Base-by-base conservation (phyloP, 92 coral and sea anemone genomes). In the Porites cylindrica region DNA sequence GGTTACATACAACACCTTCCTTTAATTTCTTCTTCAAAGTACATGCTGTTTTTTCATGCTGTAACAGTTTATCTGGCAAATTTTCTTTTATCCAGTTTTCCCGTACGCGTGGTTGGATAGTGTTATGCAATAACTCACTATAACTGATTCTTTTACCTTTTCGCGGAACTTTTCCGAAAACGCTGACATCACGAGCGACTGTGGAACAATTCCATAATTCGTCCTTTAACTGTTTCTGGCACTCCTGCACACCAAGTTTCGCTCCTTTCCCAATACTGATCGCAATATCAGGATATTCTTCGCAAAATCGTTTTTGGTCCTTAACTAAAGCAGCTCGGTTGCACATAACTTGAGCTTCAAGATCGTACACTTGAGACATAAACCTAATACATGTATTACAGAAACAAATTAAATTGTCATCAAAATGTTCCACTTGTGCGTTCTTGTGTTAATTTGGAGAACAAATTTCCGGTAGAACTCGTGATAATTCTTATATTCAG, bases 191-290 rank as follows among this genome's bases (percentile, higher is more conserved):
- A 11, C 94, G 86, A 21, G 94, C 89, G 0, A 91, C 88, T 2
- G 98, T 97, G 1, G 99, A 95, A 59, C 99, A 97, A 76, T 97
- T 97, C 99, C 99, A 97, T n/a, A 96, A 87, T 59, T 95, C 94
- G 74, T 87, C 83, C 60, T 84, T 80, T 77, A 97, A 89, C 83
- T 97, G 99, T 56, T 77, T 59, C 81, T 97, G 98, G 63, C 99
- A 97, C 75, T 97, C 95, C 10, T 92, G 87, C 0, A 95, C 91
- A 50, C 97, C 98, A 16, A 89, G 96, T 51, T 93, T 90, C 0
- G 98, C 99, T 12, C 99, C 99, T 78, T 93, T 95, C 3, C 98
- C 98, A 14, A 95, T 92, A 82, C 95, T 95, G 50, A 93, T 86
- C 96, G 95, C 93, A 1, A 97, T 98, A 77, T 97, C 98, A 66